phyloP scores from a whole-genome alignment of 2,113 vertebrate genomes.

The Microcebus ravelobensis region DNA sequence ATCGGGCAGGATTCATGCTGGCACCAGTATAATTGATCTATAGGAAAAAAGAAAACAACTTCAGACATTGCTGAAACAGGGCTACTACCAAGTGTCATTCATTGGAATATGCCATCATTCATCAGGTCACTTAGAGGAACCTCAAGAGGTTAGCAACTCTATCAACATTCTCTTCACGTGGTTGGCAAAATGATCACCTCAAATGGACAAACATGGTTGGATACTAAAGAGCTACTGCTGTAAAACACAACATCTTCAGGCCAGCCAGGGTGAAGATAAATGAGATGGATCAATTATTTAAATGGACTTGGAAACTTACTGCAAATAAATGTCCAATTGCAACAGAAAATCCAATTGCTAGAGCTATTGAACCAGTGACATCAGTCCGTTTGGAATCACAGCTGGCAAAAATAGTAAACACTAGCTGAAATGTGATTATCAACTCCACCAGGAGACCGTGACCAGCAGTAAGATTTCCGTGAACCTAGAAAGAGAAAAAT shows the following conservation, averaged over 20 bases:
- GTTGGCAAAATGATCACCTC: slow-evolving; percentile 30
- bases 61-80: not conserved
- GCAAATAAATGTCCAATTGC: slow-evolving; percentile 97
- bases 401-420: slow-evolving; percentile 98
- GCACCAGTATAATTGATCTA: slow-evolving; percentile 96
- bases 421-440: slow-evolving; percentile 97
- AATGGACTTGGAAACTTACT: slow-evolving; percentile 88
- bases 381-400: slow-evolving; percentile 95
- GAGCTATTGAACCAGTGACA: slow-evolving; percentile 92
- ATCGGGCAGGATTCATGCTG: slow-evolving; percentile 97
- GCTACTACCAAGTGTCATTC: not conserved
- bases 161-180: not conserved
- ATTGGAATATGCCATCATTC: not conserved
- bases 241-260: slow-evolving; percentile 58
- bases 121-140: not conserved
- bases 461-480: slow-evolving; percentile 89
- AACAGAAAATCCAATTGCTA: slow-evolving; percentile 96
- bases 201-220: not conserved
- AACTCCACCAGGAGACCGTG: slow-evolving; percentile 95
- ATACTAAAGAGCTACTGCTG: not conserved
- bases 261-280: slow-evolving; percentile 58
- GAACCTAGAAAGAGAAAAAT: slow-evolving; percentile 87
- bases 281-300: slow-evolving; percentile 62
- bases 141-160: not conserved
- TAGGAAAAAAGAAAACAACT: slow-evolving; percentile 70